Percentiles rank a stretch among this genome's conserved stretches.
Evolutionary conservation across 2,113 vertebrate species (phyloP).

Genomic region (Ceyx melanurus): DNA sequence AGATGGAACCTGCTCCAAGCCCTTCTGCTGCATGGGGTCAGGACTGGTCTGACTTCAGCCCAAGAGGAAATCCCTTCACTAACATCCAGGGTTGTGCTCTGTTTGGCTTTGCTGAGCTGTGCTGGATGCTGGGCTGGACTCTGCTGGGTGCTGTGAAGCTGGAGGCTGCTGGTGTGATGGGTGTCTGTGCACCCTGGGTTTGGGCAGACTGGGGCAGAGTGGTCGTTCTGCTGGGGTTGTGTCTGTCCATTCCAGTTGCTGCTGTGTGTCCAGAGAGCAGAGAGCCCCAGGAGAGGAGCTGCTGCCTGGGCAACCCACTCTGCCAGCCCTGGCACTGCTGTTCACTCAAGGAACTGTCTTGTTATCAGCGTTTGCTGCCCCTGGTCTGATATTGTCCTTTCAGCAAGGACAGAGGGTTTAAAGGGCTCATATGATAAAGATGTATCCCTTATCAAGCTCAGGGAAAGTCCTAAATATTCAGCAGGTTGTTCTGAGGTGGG

Average conservation of each 20-base stretch:
- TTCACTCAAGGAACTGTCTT: neutral
- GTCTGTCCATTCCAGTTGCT: neutral
- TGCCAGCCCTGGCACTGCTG: fast-evolving
- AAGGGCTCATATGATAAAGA: neutral
- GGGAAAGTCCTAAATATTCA: neutral
- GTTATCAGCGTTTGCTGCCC: neutral
- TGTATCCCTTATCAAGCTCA: neutral
- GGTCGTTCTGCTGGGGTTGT: neutral
- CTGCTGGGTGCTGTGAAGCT: neutral
- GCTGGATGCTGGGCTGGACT: too few relatives aligned
- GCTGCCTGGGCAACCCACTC: fast-evolving
- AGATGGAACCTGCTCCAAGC: neutral
- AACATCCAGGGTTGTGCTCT: neutral
- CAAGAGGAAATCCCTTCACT: neutral
- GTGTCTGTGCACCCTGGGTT: neutral
- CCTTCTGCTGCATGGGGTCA: neutral
- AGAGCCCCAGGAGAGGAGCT: neutral
- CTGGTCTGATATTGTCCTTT: neutral
- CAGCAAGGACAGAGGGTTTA: neutral
- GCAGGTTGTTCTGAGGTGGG: neutral
- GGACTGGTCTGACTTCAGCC: neutral
- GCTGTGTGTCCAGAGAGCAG: fast-evolving
- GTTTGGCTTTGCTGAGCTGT: neutral
- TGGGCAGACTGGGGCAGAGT: neutral
- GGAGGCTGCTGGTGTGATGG: neutral